Conservation (phyloP, 2,888 invertebrate species). For the Carcina quercana region DNA sequence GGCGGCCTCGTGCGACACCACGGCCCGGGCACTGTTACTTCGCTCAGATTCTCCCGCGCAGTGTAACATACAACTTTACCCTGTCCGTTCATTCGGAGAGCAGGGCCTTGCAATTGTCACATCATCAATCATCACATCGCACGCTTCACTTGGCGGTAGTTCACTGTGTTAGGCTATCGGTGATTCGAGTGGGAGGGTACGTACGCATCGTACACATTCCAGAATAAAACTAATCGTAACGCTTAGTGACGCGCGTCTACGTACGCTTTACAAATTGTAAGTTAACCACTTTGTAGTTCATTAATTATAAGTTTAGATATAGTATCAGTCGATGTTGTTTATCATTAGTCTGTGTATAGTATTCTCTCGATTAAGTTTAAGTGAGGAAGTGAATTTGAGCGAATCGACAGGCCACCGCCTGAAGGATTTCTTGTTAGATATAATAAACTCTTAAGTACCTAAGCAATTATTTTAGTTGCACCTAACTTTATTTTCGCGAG, state of each 20-base stretch:
- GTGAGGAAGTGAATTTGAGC: slow-evolving; percentile 65
- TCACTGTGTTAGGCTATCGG: slow-evolving; percentile 25
- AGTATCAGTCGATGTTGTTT: slow-evolving; percentile 69
- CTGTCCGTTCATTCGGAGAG: neutral
- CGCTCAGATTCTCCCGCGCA: slow-evolving; percentile 50
- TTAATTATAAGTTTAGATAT: slow-evolving; percentile 71
- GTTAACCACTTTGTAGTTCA: slow-evolving; percentile 74
- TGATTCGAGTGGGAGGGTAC: slow-evolving; percentile 26
- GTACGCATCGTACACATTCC: slow-evolving; percentile 68
- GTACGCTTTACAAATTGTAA: slow-evolving; percentile 56
- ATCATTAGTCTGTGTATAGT: slow-evolving; percentile 68
- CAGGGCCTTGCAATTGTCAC: slow-evolving; percentile 5
- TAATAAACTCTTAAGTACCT: slow-evolving; percentile 59
- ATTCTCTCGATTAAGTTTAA: slow-evolving; percentile 58
- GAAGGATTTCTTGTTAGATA: slow-evolving; percentile 59
- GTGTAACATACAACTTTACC: neutral
- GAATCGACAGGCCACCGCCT: slow-evolving; percentile 62
- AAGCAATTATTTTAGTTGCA: slow-evolving; percentile 61
- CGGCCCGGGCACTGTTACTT: slow-evolving; percentile 42
- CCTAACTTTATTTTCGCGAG: slow-evolving; percentile 62
- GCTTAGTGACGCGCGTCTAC: slow-evolving; percentile 47
- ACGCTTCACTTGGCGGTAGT: slow-evolving; percentile 24
- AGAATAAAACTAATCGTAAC: slow-evolving; percentile 59
- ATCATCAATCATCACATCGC: slow-evolving; percentile 9
- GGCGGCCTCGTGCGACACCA: slow-evolving; percentile 12